Percentiles rank a stretch among this genome's conserved stretches.
Evolutionary conservation across 2,113 vertebrate genomes (phyloP).

Genomic region (Siniperca knerii): DNA sequence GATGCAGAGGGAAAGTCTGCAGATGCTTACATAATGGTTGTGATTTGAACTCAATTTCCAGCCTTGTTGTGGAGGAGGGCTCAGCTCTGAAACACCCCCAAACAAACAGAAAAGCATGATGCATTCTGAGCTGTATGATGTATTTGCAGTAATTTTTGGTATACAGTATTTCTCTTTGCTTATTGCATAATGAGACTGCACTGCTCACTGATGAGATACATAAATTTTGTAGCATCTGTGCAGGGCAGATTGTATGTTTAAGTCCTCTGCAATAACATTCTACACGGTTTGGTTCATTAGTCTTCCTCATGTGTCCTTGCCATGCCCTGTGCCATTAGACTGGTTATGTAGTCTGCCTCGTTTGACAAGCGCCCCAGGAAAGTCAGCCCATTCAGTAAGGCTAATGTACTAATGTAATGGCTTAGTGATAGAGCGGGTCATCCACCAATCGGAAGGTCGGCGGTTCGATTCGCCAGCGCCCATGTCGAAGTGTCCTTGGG

Average conservation of each 20-base stretch:
- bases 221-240: not conserved
- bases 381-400: no score
- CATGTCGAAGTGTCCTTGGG: no score
- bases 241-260: not conserved
- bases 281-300: not conserved
- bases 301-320: constrained; percentile 13
- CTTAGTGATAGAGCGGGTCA: no score
- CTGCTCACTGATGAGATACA: not conserved
- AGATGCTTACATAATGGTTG: constrained; percentile 50
- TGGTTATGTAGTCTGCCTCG: constrained; percentile 43
- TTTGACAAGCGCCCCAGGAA: constrained; percentile 23
- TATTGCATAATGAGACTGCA: not conserved
- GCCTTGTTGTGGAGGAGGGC: constrained; percentile 12
- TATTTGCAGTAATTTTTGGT: not conserved
- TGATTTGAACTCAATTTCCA: constrained; percentile 34
- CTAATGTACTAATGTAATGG: no score
- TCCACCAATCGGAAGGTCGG: no score
- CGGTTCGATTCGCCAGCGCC: no score
- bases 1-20: constrained; percentile 44
- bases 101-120: constrained; percentile 26
- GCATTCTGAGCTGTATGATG: not conserved
- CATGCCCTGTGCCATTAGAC: constrained; percentile 25
- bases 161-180: constrained; percentile 1
- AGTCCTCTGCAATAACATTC: not conserved
- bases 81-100: constrained; percentile 13